phyloP scores from a whole-genome alignment of 2,888 invertebrate genomes.

The Scaptomyza polygonia region DNA sequence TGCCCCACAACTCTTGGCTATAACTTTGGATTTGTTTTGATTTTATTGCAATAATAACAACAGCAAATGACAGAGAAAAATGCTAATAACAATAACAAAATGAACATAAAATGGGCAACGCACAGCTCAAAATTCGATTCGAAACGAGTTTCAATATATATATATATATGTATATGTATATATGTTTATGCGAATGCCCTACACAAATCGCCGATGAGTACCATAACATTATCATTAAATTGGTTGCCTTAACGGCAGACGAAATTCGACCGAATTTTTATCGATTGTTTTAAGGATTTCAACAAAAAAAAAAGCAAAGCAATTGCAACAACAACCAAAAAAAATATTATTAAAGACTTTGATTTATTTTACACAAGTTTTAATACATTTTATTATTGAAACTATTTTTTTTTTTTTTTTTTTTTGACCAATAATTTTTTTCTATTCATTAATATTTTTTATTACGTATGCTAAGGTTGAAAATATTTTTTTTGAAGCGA shows the following conservation, averaged over 20 bases:
- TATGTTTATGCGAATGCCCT: constrained; percentile 44
- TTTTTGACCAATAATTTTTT: too few relatives aligned
- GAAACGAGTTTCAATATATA: constrained; percentile 59
- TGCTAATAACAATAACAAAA: constrained; percentile 73
- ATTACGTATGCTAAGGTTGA: too few relatives aligned
- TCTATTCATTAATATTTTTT: not conserved
- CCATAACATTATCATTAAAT: constrained; percentile 39
- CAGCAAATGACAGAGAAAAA: constrained; percentile 58
- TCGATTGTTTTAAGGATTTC: not conserved
- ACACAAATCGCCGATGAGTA: constrained; percentile 33
- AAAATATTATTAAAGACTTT: not conserved
- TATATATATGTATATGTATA: not conserved
- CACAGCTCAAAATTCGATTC: constrained; percentile 51
- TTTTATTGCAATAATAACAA: constrained; percentile 62
- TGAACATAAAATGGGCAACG: constrained; percentile 54
- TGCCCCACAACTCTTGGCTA: constrained; percentile 72
- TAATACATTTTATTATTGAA: not conserved
- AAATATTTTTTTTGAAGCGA: too few relatives aligned
- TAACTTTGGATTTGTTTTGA: constrained; percentile 76
- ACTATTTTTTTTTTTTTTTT: too few relatives aligned
- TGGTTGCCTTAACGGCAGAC: constrained; percentile 2
- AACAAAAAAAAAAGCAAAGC: too few relatives aligned
- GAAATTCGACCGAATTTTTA: not conserved
- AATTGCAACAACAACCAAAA: not conserved
- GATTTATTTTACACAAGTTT: not conserved